A percentile compares a stretch with the other conserved stretches of the same genome.
phyloP scores from a whole-genome alignment of 2,888 invertebrate species.

The Standfussiana lucernea region DNA sequence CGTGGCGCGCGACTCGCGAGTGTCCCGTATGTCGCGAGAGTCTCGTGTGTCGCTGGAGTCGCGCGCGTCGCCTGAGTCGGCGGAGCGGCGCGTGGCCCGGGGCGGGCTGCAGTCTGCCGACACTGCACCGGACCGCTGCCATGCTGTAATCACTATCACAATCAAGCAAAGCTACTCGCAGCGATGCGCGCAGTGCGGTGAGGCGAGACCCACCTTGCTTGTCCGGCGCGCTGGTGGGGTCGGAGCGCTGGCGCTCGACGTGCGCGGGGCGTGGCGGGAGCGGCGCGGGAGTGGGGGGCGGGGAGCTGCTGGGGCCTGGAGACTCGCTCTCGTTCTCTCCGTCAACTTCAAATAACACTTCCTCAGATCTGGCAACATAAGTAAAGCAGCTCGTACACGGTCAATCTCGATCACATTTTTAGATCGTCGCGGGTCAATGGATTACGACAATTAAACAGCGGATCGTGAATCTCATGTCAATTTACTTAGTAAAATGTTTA shows the following conservation, averaged over 20 bases:
- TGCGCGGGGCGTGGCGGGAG: slow-evolving; percentile 50
- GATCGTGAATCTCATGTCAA: neutral
- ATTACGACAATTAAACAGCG: neutral
- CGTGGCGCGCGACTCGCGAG: slow-evolving; percentile 72
- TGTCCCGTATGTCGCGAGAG: slow-evolving; percentile 44
- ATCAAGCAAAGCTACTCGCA: slow-evolving; percentile 24
- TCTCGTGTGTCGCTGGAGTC: slow-evolving; percentile 82
- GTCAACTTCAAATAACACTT: slow-evolving; percentile 81
- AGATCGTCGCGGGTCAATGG: neutral
- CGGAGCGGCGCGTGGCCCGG: slow-evolving; percentile 70
- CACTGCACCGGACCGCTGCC: slow-evolving; percentile 79
- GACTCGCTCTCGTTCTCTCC: slow-evolving; percentile 79
- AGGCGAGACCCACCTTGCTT: slow-evolving; percentile 27
- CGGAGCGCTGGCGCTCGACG: slow-evolving; percentile 58
- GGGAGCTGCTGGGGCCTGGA: slow-evolving; percentile 53
- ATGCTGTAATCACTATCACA: slow-evolving; percentile 59
- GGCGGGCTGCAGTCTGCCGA: slow-evolving; percentile 84
- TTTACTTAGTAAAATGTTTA: neutral
- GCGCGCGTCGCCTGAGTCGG: slow-evolving; percentile 57
- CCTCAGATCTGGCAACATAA: slow-evolving; percentile 75
- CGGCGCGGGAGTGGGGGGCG: slow-evolving; percentile 51
- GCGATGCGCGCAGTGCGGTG: neutral
- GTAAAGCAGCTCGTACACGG: neutral
- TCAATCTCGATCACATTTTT: neutral
- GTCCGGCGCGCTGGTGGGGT: slow-evolving; percentile 43